Base-by-base conservation (phyloP, 1,140 invertebrate genomes). In the Caenorhabditis latens region DNA sequence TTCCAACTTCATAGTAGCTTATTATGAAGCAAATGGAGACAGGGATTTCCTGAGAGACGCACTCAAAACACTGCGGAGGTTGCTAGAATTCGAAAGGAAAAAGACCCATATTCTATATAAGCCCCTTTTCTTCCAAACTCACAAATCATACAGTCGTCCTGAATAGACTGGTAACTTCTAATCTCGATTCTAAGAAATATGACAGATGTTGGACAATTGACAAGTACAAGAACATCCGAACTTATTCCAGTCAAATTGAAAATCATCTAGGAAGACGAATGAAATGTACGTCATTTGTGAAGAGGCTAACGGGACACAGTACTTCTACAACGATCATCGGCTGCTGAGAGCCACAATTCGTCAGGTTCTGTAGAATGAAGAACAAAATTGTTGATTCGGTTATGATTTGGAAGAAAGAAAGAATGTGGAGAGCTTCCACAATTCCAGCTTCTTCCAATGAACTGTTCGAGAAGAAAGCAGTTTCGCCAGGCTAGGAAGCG, bases 301-400 rank as follows among this genome's bases (percentile, higher is more conserved):
- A 48, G 55, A 91, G 9, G 11, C 40, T 13, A 85, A 90, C 75
- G 21, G 79, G 13, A 67, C 90, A 21, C 67, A 84, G 48, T 55
- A 58, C 14, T 86, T 21, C 40, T 40, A 53, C 16, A 86, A 84
- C 16, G 58, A 88, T 57, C 90, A 84, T 75, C 71, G 89, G 24
- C 32, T 58, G 19, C 85, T 90, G 89, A 82, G 83, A 42, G 84
- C 89, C 24, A 83, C 85, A 2, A 90, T 90, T 53, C 87, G 90
- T 32, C 84, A 90, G 43, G 94, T 97, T 0, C 93, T 98, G 0
- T 98, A 96, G 96, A 95, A 97, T 91, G 95, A 96, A 87, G 95
- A 96, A 89, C 95, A 95, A 0, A 96, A 96, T 0, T 94, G 94
- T 8, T 98, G 97, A 96, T 93, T 97, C 84, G 97, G 98, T 93